A percentile compares a stretch with the other conserved stretches of the same genome.
Conservation (phyloP, 2,797 vertebrate species). For the Phoxinus dragarum region DNA sequence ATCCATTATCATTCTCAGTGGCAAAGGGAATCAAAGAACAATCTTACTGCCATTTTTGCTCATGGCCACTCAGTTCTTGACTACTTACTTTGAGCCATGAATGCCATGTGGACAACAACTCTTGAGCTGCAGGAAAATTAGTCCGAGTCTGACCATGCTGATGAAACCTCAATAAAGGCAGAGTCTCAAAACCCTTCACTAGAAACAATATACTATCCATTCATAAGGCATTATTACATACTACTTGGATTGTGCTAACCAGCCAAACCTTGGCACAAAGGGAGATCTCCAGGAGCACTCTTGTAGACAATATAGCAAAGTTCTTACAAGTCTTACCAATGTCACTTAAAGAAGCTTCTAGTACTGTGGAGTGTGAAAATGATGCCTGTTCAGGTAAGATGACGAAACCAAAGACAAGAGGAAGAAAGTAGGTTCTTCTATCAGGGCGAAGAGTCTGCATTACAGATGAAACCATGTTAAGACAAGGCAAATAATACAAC, state of each 20-base stretch:
- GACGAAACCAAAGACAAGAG: conserved; percentile 27
- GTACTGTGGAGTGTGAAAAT: background rate
- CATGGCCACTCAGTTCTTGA: background rate
- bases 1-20: background rate
- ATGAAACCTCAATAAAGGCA: background rate
- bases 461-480: background rate
- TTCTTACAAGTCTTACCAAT: background rate
- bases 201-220: background rate
- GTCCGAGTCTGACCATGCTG: background rate
- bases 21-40: background rate
- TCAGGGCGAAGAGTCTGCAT: conserved; percentile 14
- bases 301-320: no score
- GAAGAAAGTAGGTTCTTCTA: conserved; percentile 10
- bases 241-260: background rate
- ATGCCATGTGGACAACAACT: background rate
- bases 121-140: background rate
- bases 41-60: background rate
- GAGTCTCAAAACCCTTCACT: background rate
- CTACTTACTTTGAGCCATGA: background rate
- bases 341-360: conserved; percentile 3
- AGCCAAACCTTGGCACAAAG: background rate
- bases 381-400: background rate
- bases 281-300: background rate
- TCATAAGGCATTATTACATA: background rate
- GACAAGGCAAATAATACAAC: background rate